Evolutionary conservation across 2,113 vertebrate species (phyloP), one percentile per base, ranked within the genome.

Genomic region (Nothobranchius kuhntae): DNA sequence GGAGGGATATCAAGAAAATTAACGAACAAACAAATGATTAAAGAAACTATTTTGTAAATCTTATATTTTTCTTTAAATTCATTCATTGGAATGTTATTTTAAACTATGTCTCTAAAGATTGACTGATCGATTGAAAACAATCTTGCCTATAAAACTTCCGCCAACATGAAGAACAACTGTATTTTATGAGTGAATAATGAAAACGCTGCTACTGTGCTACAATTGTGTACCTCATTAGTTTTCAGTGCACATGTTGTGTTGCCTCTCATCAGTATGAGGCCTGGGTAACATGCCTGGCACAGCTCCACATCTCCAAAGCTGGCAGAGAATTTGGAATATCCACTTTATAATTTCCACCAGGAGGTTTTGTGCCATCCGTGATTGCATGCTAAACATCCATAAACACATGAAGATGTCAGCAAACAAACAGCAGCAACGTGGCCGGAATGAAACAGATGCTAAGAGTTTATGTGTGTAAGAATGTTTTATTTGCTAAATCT

Each of bases 341-440:
- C 79, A 87, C 70, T 77, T 61, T 70, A 66, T 87, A 77, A 84
- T 87, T 84, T 80, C 78, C 78, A 82, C 80, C 60, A 57, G 52
- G 67, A 73, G 74, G 69, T 70, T 85, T 68, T 7, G 44, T 86
- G 84, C 70, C 70, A 79, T 57, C 69, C 61, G 57, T 71, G 65
- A 86, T 83, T 82, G 82, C 70, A 83, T 73, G 66, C 76, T 83
- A 77, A 90, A 83, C 75, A 85, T 82, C 45, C 48, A 82, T 85
- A 78, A 86, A 85, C 82, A 86, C 80, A 78, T 78, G 76, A 82
- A 81, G 77, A 89, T 79, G 78, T 87, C 77, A 78, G 82, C 79
- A 79, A 83, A 87, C 68, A 81, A 81, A 83, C 71, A 42, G 68
- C 35, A 75, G 65, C 57, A 30, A 40, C 59, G 58, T 6, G 21